Percentiles rank a stretch among this genome's conserved stretches.
Conservation (phyloP, 2,113 vertebrate genomes). For the Entomyzon cyanotis region DNA sequence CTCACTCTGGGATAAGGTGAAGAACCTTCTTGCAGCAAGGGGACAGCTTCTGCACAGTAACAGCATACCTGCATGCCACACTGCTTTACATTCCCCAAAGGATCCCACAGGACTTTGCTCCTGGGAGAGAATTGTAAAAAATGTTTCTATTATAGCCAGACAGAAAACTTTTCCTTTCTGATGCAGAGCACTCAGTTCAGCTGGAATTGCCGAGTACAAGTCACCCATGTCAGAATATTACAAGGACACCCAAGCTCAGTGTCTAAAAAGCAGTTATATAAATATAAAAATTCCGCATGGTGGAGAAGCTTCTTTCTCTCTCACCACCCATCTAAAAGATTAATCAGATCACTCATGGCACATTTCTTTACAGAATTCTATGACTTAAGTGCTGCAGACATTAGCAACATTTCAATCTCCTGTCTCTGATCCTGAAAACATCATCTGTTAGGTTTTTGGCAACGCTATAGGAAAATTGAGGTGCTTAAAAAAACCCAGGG, state of each 20-base stretch:
- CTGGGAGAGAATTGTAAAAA: background rate
- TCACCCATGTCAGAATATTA: background rate
- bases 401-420: constrained; percentile 59
- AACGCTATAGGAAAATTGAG: background rate
- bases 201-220: background rate
- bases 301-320: constrained; percentile 15
- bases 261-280: constrained; percentile 18
- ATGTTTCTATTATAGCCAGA: background rate
- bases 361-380: constrained; percentile 61
- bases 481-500: background rate
- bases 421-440: constrained; percentile 57
- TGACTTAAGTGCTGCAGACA: constrained; percentile 57
- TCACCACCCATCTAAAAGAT: constrained; percentile 40
- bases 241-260: background rate
- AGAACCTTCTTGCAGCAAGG: background rate
- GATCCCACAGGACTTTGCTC: background rate
- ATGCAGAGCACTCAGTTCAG: background rate
- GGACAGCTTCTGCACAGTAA: background rate
- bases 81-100: background rate
- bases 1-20: background rate
- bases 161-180: background rate
- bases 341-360: constrained; percentile 46
- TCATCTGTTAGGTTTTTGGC: constrained; percentile 50
- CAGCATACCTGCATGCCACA: background rate
- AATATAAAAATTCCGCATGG: background rate